Evolutionary conservation across 2,797 vertebrate genomes (phyloP), one percentile per base, ranked within the genome.

Genomic region (Gila robusta): DNA sequence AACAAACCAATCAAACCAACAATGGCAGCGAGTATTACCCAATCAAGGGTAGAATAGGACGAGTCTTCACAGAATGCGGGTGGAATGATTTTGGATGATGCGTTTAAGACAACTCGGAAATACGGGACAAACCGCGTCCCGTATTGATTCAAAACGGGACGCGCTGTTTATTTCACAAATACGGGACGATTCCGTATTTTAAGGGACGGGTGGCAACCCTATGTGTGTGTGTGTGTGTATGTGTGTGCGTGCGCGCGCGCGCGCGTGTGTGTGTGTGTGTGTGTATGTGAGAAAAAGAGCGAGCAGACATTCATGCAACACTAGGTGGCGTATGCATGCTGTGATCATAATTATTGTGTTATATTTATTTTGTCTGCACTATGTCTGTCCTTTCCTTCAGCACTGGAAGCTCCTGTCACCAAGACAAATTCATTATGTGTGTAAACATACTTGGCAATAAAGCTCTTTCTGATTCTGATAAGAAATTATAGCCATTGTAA

Each of bases 281-380:
- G 28, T 64, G 59, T 8, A 14, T 49, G 17, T 2, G 52, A 21
- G 52, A 54, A 17, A 54, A 19, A 54, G 79, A 6, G 39, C 9
- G 6, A 21, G 67, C 5, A 72, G 16, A 28, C 35, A n/a, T 26
- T 76, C 8, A 12, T n/a, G 3, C 10, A 26, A 66, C 80, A 79
- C 47, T 59, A 79, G 84, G 59, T 80, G 84, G 67, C 35, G 16
- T 56, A 52, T 32, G 41, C 26, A 5, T 6, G 6, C 44, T 67
- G 35, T 59, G 23, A 59, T 56, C 8, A n/a, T 56, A 56, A 59
- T 59, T n/a, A 59, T 11, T 11, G 56, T 64, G 23, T 64, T 28
- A 64, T 64, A 64, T 64, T 64, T 64, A 0, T 28, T 64, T 64
- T 64, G 9, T 59, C 56, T 64, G 59, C 5, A 9, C 21, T 19